A percentile compares a stretch with the other conserved stretches of the same genome.
Conservation (phyloP, 2,888 invertebrate genomes). For the Macrosoma leucophasiata region DNA sequence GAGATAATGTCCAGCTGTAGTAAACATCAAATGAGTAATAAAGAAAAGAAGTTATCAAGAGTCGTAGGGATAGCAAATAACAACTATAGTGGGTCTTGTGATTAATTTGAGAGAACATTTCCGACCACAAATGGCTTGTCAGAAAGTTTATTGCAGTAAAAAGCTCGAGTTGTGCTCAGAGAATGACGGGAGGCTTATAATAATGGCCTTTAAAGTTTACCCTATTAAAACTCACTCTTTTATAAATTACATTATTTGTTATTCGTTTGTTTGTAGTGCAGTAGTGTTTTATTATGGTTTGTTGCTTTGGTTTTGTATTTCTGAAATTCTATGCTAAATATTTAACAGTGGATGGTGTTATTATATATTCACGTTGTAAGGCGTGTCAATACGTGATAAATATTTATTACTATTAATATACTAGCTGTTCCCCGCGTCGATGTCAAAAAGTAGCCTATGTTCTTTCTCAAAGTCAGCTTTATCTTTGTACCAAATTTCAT, state of each 20-base stretch:
- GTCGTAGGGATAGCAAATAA: constrained; percentile 40
- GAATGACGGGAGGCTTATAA: constrained; percentile 61
- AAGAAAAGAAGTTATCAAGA: constrained; percentile 55
- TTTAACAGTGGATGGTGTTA: no score
- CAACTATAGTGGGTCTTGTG: constrained; percentile 52
- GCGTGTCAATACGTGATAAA: no score
- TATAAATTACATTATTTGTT: constrained; percentile 32
- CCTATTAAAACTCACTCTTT: constrained; percentile 53
- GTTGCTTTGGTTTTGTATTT: background rate
- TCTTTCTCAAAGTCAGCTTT: no score
- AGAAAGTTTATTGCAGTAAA: constrained; percentile 71
- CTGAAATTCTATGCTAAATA: no score
- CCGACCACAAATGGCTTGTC: constrained; percentile 65
- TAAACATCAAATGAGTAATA: constrained; percentile 31
- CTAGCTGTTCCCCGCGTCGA: no score
- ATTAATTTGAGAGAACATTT: constrained; percentile 64
- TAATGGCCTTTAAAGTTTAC: constrained; percentile 60
- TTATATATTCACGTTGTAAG: no score
- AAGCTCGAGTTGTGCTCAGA: constrained; percentile 55
- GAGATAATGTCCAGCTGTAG: constrained; percentile 17
- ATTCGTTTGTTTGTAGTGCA: constrained; percentile 27
- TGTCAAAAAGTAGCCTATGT: no score
- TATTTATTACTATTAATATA: no score
- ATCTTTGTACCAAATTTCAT: no score
- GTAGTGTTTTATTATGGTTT: constrained; percentile 1